Evolutionary conservation across 2,797 vertebrate genomes (phyloP).

Genomic region (Thamnophis elegans): DNA sequence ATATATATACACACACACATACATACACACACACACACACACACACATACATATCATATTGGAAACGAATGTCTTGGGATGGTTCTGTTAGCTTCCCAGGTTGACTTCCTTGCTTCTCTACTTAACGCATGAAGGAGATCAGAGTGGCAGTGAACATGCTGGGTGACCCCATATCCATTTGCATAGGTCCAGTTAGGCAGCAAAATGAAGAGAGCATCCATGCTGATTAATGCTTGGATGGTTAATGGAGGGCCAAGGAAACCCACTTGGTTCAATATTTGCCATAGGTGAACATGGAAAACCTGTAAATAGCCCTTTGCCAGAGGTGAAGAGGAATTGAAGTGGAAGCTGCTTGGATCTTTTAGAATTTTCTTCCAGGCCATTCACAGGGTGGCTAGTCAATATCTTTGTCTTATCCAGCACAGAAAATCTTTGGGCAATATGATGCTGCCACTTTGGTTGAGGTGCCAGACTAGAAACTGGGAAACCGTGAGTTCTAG

Average conservation of each 20-base stretch:
- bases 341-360: neutral
- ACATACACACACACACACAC: too few species aligned
- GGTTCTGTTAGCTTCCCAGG: neutral
- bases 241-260: neutral
- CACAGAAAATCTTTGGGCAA: neutral
- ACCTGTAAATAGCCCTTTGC: neutral
- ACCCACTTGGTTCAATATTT: neutral
- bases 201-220: neutral
- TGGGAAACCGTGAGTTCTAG: neutral
- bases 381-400: neutral
- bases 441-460: neutral
- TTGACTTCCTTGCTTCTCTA: neutral
- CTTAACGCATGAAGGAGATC: neutral
- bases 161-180: neutral
- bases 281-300: neutral
- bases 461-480: neutral
- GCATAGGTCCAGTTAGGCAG: neutral
- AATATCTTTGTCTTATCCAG: too few species aligned
- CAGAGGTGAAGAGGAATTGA: neutral
- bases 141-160: neutral
- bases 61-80: neutral
- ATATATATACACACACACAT: too few species aligned
- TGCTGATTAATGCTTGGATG: neutral
- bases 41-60: too few species aligned
- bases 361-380: too few species aligned